Evolutionary conservation across 2,797 vertebrate species (phyloP), one percentile per base, ranked within the genome.

Genomic region (Schizopygopsis malacanthus): DNA sequence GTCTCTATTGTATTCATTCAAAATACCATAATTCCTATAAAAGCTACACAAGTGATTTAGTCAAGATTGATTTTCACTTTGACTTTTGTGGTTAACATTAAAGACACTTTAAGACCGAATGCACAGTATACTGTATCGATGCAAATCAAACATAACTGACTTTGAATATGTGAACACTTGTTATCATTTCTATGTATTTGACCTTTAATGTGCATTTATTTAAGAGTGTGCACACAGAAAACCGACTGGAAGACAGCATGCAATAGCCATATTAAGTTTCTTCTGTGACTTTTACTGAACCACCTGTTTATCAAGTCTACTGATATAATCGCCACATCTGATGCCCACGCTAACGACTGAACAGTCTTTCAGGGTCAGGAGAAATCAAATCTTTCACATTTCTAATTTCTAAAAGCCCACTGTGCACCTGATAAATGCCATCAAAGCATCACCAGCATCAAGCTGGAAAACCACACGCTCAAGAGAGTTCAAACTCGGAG

Each of bases 251-350:
- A 33, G 28, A 67, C 63, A 18, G 15, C 63, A 67, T 67, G 63
- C 28, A 33, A 65, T 65, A 7, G 33, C 25, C 4, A 0, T 8
- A 67, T 33, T 33, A n/a, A 59, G 9, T 59, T 59, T 59, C 56
- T 59, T 59, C n/a, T 59, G 56, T 59, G 56, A 59, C 56, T 59
- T 59, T 37, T 25, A 12, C 11, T 25, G 25, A 61, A 37, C 63
- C 37, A 56, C 18, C 73, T 13, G 10, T 20, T 54, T 11, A 76
- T 22, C 73, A 56, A 13, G 25, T 39, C 9, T 37, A 37, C 73
- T 54, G 72, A 87, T 87, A 65, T 56, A 43, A 82, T 72, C 65
- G 84, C 79, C 71, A 87, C 80, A 70, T n/a, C 79, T 76, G 28
- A 54, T 75, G 45, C 15, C 45, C 15, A 9, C 28, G 2, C 28